phyloP scores from a whole-genome alignment of 2,888 invertebrate species.

The Temnothorax ravouxi region DNA sequence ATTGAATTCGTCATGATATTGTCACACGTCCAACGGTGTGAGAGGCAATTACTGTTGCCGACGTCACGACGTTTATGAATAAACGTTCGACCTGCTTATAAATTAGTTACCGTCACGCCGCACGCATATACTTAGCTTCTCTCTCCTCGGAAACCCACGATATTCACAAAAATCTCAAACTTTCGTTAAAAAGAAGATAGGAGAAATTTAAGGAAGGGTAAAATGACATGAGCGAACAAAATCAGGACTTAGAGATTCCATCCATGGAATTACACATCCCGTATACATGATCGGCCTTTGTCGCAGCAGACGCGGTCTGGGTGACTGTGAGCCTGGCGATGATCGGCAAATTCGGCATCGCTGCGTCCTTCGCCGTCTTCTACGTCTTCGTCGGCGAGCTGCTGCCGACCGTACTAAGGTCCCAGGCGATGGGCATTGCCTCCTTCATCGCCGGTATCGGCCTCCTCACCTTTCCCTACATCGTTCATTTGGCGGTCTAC shows the following conservation, averaged over 20 bases:
- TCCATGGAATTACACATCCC: neutral
- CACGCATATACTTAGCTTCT: neutral
- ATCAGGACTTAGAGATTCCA: neutral
- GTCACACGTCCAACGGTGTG: slow-evolving; percentile 19
- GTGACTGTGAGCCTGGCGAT: slow-evolving; percentile 89
- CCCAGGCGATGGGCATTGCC: slow-evolving; percentile 90
- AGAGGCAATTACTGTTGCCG: slow-evolving; percentile 44
- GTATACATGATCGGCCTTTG: slow-evolving; percentile 36
- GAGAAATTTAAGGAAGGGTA: neutral
- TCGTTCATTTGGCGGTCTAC: slow-evolving; percentile 89
- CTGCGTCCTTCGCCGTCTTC: slow-evolving; percentile 90
- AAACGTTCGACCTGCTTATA: slow-evolving; percentile 56
- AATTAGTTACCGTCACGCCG: slow-evolving; percentile 41
- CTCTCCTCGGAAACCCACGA: neutral
- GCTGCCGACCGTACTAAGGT: slow-evolving; percentile 89
- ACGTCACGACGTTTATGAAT: slow-evolving; percentile 49
- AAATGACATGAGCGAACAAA: neutral
- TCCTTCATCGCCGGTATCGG: slow-evolving; percentile 90
- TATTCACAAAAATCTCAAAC: neutral
- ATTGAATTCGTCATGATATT: slow-evolving; percentile 56
- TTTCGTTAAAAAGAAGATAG: neutral
- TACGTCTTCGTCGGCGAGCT: slow-evolving; percentile 91
- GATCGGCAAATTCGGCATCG: slow-evolving; percentile 90
- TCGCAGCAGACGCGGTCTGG: slow-evolving; percentile 88
- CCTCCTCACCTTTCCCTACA: slow-evolving; percentile 89